phyloP scores from a whole-genome alignment of 2,113 vertebrate species.

The Oreochromis spilurus region DNA sequence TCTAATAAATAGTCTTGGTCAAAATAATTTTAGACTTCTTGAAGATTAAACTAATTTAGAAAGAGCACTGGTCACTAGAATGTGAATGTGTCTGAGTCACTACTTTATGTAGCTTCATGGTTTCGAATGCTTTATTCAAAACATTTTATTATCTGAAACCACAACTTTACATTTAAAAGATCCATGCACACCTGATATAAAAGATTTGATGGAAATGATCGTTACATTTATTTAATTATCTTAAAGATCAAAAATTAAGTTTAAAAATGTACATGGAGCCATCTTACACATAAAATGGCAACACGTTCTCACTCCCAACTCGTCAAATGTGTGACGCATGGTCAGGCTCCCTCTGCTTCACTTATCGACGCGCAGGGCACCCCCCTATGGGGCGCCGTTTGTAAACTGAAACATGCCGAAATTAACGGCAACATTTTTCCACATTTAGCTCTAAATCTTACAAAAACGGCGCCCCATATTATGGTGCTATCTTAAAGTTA shows the following conservation, averaged over 20 bases:
- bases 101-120: not conserved
- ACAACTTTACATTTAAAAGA: not conserved
- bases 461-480: too few species aligned
- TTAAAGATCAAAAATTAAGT: not conserved
- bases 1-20: not conserved
- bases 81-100: not conserved
- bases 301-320: too few species aligned
- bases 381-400: too few species aligned
- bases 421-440: too few species aligned
- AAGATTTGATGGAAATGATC: not conserved
- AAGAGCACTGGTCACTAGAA: not conserved
- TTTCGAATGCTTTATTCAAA: not conserved
- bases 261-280: not conserved
- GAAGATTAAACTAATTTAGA: not conserved
- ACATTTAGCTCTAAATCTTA: too few species aligned
- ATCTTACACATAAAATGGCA: not conserved
- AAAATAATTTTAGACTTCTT: not conserved
- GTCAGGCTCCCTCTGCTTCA: too few species aligned
- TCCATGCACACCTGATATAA: accelerated
- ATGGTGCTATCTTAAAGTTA: too few species aligned
- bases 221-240: not conserved
- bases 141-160: not conserved
- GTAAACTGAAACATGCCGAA: too few species aligned
- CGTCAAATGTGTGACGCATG: too few species aligned
- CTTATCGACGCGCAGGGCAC: too few species aligned